Evolutionary conservation across 1,140 invertebrate genomes (phyloP).

Genomic region (Caerostris extrusa): DNA sequence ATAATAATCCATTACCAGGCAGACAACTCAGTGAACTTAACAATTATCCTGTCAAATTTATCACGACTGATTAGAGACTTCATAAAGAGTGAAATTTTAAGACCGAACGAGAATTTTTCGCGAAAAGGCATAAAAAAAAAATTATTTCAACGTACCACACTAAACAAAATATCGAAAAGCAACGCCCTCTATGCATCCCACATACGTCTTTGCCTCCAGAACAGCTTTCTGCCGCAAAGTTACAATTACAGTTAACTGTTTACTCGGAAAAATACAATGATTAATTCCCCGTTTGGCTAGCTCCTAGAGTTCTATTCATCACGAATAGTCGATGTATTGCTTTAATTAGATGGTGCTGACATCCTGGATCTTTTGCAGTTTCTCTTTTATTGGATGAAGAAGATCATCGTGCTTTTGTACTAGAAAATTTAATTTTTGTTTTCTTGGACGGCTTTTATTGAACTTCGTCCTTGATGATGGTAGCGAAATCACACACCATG

Average conservation of each 20-base stretch:
- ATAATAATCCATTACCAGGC: slow-evolving; percentile 25
- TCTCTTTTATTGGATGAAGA: slow-evolving; percentile 1
- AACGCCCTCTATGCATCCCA: neutral
- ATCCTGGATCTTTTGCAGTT: neutral
- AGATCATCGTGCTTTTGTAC: too few species aligned
- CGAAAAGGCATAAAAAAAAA: too few species aligned
- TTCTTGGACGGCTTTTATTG: too few species aligned
- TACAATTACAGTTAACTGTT: slow-evolving; percentile 49
- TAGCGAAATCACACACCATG: too few species aligned
- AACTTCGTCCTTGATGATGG: too few species aligned
- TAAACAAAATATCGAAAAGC: neutral
- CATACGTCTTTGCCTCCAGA: neutral
- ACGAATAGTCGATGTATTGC: slow-evolving; percentile 42
- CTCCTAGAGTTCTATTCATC: neutral
- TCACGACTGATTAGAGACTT: slow-evolving; percentile 42
- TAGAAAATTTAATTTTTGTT: too few species aligned
- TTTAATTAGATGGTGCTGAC: slow-evolving; percentile 51
- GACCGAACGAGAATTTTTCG: neutral
- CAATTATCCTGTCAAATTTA: slow-evolving; percentile 56
- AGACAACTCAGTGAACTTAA: neutral
- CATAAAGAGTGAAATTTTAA: slow-evolving; percentile 48
- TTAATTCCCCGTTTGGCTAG: slow-evolving; percentile 14
- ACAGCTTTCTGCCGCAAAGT: slow-evolving; percentile 2
- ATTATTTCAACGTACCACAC: too few species aligned
- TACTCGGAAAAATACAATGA: slow-evolving; percentile 32